A percentile compares a stretch with the other conserved stretches of the same genome.
phyloP scores from a whole-genome alignment of 1,140 invertebrate species.

The Dendroctonus valens region DNA sequence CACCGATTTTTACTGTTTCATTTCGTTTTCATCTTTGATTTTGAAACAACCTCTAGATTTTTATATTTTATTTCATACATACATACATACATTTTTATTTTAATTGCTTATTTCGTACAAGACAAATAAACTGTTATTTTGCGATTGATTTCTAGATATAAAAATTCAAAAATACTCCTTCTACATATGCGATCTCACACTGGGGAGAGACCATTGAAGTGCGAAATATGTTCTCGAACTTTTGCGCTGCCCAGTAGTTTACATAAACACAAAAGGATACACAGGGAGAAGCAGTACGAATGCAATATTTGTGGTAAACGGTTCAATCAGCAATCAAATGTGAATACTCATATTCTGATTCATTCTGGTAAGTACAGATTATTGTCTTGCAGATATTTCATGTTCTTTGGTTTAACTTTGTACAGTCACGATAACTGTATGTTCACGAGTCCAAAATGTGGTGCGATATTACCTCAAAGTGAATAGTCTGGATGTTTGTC shows the following conservation, averaged over 20 bases:
- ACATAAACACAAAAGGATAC: conserved; percentile 66
- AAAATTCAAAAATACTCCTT: conserved; percentile 40
- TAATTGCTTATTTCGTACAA: background rate
- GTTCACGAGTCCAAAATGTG: too few species aligned
- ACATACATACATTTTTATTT: too few species aligned
- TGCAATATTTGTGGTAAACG: conserved; percentile 73
- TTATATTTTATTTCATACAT: too few species aligned
- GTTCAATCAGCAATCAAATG: conserved; percentile 67
- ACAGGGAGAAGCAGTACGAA: conserved; percentile 70
- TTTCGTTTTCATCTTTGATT: too few species aligned
- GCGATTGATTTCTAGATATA: conserved; percentile 38
- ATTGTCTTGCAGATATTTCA: too few species aligned
- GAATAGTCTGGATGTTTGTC: too few species aligned
- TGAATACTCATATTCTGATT: conserved; percentile 64
- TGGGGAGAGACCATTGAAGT: conserved; percentile 71
- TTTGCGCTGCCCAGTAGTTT: conserved; percentile 65
- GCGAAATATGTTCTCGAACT: conserved; percentile 67
- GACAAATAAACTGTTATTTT: background rate
- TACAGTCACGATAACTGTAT: too few species aligned
- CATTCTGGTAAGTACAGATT: conserved; percentile 48
- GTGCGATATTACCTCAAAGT: too few species aligned
- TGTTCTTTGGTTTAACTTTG: too few species aligned
- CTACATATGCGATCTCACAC: conserved; percentile 47
- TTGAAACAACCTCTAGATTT: too few species aligned
- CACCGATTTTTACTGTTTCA: too few species aligned